Evolutionary conservation across 2,888 invertebrate genomes (phyloP), one percentile per base, ranked within the genome.

Genomic region (Nemoura dubitans): DNA sequence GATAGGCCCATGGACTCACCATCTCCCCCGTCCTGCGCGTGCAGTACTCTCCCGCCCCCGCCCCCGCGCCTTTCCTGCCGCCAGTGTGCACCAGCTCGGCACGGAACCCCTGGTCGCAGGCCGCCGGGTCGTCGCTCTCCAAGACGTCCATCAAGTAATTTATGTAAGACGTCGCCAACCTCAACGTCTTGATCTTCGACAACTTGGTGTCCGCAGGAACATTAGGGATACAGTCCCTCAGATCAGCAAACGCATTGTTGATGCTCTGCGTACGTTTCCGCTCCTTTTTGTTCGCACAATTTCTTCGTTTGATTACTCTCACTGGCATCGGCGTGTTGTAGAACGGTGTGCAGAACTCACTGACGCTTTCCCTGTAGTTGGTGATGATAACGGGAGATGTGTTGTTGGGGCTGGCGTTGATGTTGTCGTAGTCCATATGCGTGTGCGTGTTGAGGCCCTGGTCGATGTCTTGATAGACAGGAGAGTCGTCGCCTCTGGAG

Each of bases 161-260:
- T 89, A 98, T 98, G 92, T 98, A 98, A 0, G 96, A 96, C 0
- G 97, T 98, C 0, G 98, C 98, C 90, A 99, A 92, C 87, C 98
- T 94, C 36, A 99, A 93, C 0, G 98, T 99, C 92, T 99, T 99
- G 89, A 97, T 97, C 94, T 98, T 98, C 21, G 98, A 98, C 36
- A 98, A 92, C 92, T 98, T 99, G 0, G 98, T 99, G 90, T 99
- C 98, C 0, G 97, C 95, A 0, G 98, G 98, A 0, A 99, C 98
- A 90, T 98, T 98, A 0, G 99, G 99, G 89, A 99, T 99, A 91
- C 98, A 97, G 88, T 98, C 98, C 21, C 98, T 92, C 0, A 99
- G 93, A 90, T 97, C 97, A 0, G 97, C 96, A 91, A 98, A 99
- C 0, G 98, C 98, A 85, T 97, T 97, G 92, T 99, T 99, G 88